Conservation (phyloP, 1,140 invertebrate species). For the Drosophila equinoxialis region DNA sequence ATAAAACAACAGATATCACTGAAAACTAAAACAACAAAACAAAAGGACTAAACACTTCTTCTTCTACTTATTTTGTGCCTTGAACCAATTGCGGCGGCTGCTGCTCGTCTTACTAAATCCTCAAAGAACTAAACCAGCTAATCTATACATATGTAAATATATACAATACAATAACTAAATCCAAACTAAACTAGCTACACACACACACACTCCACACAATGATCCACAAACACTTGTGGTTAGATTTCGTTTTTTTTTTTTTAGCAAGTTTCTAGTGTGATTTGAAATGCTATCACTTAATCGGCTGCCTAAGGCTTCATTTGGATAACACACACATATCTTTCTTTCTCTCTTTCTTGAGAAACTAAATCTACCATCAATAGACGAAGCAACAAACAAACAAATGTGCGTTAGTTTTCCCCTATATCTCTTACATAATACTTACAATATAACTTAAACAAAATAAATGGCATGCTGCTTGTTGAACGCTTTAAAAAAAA, state of each 20-base stretch:
- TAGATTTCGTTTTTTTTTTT: too few species aligned
- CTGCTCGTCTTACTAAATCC: conserved; percentile 27
- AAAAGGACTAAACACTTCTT: conserved; percentile 32
- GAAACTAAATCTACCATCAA: background rate
- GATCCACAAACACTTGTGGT: background rate
- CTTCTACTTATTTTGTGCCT: conserved; percentile 52
- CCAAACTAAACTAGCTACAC: background rate
- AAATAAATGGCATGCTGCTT: conserved; percentile 62
- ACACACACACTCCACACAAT: background rate
- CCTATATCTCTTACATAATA: background rate
- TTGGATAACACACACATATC: conserved; percentile 4
- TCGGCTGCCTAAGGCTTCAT: conserved; percentile 4
- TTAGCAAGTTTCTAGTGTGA: background rate
- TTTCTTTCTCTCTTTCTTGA: background rate
- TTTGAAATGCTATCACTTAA: background rate
- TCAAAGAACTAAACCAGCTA: conserved; percentile 27
- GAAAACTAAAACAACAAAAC: background rate
- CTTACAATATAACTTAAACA: background rate
- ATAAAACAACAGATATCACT: background rate
- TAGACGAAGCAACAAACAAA: background rate
- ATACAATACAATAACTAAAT: background rate
- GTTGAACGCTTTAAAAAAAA: conserved; percentile 44
- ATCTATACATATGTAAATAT: conserved; percentile 27
- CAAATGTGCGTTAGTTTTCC: conserved; percentile 7
- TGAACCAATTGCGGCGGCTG: conserved; percentile 44